These are phyloP conservation scores for Yponomeuta sedellus DNA, from an alignment of 2,888 invertebrate genomes.

Conservation along the genomic window DNA sequence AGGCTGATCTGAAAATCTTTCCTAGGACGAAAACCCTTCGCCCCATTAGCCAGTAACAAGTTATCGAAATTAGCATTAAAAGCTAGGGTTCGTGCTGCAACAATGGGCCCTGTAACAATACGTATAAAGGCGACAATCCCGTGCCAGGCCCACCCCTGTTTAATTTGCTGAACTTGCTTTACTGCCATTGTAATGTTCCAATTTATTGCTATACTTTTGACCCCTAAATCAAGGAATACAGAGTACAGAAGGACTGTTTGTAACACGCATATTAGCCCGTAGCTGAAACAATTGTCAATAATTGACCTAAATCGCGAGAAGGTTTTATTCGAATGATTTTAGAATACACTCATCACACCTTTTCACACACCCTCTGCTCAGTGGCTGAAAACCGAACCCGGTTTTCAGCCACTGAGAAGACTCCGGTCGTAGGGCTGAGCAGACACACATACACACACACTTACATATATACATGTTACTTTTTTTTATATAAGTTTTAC, in stretches of 20 bases:
- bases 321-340: too few species aligned
- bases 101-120: background rate
- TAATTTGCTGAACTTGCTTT: background rate
- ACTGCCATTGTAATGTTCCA: background rate
- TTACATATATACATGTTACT: too few species aligned
- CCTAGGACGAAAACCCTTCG: background rate
- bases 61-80: background rate
- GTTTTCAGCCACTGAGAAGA: too few species aligned
- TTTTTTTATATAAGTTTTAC: too few species aligned
- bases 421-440: too few species aligned
- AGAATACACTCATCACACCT: too few species aligned
- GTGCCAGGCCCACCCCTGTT: background rate
- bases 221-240: background rate
- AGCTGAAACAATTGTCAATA: too few species aligned
- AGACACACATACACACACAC: too few species aligned
- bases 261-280: too few species aligned
- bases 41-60: background rate
- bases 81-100: background rate
- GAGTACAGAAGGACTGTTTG: background rate
- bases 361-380: too few species aligned
- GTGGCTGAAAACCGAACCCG: too few species aligned
- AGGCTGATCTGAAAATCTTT: background rate
- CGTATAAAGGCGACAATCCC: background rate
- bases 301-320: too few species aligned
- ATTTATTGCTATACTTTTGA: background rate